phyloP scores from a whole-genome alignment of 2,888 invertebrate genomes.

The Lithosia quadra region DNA sequence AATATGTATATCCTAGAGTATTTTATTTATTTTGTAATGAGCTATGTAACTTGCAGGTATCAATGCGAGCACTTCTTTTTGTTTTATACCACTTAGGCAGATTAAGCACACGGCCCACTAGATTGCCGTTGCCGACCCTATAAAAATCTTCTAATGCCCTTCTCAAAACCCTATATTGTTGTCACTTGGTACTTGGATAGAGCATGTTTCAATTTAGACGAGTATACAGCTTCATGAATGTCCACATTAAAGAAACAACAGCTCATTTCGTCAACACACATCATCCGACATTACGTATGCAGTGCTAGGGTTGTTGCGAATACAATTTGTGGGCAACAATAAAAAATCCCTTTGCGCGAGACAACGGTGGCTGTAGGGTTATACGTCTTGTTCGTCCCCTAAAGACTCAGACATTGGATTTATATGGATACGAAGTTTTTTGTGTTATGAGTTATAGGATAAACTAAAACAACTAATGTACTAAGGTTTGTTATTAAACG shows the following conservation, averaged over 20 bases:
- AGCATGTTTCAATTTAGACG: slow-evolving; percentile 9
- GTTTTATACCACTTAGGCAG: too few species aligned
- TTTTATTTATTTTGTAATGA: too few species aligned
- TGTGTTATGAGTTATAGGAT: not conserved
- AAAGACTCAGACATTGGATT: slow-evolving; percentile 58
- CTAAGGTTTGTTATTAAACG: too few species aligned
- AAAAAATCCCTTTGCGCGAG: slow-evolving; percentile 85
- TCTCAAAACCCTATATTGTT: too few species aligned
- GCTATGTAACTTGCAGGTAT: not conserved
- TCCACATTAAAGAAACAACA: slow-evolving; percentile 41
- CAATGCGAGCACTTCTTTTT: not conserved
- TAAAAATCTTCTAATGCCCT: too few species aligned
- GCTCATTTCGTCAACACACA: slow-evolving; percentile 40
- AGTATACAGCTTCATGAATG: slow-evolving; percentile 15
- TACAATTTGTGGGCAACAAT: slow-evolving; percentile 84
- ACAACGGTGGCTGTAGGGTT: slow-evolving; percentile 78
- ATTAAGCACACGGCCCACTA: too few species aligned
- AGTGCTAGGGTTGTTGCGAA: slow-evolving; percentile 72
- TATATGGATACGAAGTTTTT: slow-evolving; percentile 59
- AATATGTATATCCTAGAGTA: not conserved
- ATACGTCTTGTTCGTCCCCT: slow-evolving; percentile 83
- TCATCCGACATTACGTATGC: slow-evolving; percentile 76
- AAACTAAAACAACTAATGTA: too few species aligned
- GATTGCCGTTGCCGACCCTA: too few species aligned
- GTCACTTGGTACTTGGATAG: not conserved